These are phyloP conservation scores for Andrena fulva DNA, from an alignment of 2,888 invertebrate genomes.

Conservation along the genomic window DNA sequence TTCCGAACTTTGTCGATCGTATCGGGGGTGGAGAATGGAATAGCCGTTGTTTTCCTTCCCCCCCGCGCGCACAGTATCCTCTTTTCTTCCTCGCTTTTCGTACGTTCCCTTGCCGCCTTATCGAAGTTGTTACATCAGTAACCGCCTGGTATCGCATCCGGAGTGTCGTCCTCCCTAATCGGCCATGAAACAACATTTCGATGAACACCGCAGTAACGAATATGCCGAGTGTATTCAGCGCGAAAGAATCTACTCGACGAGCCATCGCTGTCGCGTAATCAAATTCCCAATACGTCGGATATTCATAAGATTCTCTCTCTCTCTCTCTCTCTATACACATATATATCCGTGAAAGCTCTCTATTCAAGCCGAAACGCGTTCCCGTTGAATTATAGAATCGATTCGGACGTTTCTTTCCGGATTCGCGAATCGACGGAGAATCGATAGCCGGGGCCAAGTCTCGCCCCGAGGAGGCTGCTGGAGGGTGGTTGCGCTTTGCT, in stretches of 20 bases:
- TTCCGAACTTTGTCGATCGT: constrained; percentile 53
- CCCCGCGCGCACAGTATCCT: neutral
- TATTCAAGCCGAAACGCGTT: neutral
- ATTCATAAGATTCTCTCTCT: neutral
- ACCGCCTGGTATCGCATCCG: neutral
- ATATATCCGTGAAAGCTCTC: neutral
- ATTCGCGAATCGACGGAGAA: constrained; percentile 56
- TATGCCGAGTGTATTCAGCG: neutral
- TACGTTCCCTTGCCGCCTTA: neutral
- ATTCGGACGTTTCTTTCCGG: constrained; percentile 28
- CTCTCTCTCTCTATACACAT: no score
- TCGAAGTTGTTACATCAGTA: constrained; percentile 14
- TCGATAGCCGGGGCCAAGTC: constrained; percentile 48
- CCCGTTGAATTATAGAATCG: constrained; percentile 18
- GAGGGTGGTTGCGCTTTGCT: constrained; percentile 48
- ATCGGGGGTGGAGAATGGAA: constrained; percentile 14
- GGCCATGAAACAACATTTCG: neutral
- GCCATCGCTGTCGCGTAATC: neutral
- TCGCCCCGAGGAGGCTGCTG: constrained; percentile 29
- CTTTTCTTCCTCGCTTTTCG: constrained; percentile 13
- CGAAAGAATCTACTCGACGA: neutral
- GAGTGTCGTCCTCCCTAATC: neutral
- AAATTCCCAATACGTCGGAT: neutral
- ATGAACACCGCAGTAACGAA: neutral
- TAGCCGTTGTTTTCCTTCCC: neutral